Conservation (phyloP, 23 tunicate genomes). For the Corella eumyota region DNA sequence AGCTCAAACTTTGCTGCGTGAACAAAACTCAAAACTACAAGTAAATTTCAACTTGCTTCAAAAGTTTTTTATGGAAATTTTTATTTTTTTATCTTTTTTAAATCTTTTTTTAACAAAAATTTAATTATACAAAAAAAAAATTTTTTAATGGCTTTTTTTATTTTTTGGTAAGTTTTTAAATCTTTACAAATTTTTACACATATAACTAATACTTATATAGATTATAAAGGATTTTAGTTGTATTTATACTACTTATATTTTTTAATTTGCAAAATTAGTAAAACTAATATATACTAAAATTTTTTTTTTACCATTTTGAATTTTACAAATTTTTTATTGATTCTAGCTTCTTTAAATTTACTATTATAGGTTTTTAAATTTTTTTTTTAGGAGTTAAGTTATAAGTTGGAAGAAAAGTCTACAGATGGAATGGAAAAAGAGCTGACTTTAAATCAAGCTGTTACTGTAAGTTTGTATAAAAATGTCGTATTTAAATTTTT, state of each 20-base stretch:
- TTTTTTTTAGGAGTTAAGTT: conserved; percentile 35
- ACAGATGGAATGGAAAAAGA: conserved; percentile 65
- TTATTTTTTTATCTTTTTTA: neutral
- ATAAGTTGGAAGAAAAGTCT: conserved; percentile 56
- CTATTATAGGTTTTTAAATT: neutral
- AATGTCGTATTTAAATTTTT: no score
- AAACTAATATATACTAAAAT: no score
- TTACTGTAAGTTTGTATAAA: conserved; percentile 51
- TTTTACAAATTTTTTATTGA: no score
- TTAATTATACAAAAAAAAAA: no score
- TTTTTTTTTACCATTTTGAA: no score
- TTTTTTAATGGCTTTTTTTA: neutral
- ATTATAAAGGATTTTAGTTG: no score
- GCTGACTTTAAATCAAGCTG: conserved; percentile 56
- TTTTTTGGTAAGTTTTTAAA: conserved; percentile 1
- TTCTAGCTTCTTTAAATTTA: no score
- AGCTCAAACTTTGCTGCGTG: conserved; percentile 68
- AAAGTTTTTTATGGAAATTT: neutral
- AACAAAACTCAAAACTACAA: conserved; percentile 64
- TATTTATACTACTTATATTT: no score
- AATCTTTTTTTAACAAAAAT: no score
- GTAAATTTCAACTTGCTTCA: conserved; percentile 2
- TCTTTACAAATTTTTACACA: no score
- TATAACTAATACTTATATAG: no score
- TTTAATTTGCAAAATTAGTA: no score